phyloP scores from a whole-genome alignment of 2,113 vertebrate genomes.

The Aepyceros melampus region DNA sequence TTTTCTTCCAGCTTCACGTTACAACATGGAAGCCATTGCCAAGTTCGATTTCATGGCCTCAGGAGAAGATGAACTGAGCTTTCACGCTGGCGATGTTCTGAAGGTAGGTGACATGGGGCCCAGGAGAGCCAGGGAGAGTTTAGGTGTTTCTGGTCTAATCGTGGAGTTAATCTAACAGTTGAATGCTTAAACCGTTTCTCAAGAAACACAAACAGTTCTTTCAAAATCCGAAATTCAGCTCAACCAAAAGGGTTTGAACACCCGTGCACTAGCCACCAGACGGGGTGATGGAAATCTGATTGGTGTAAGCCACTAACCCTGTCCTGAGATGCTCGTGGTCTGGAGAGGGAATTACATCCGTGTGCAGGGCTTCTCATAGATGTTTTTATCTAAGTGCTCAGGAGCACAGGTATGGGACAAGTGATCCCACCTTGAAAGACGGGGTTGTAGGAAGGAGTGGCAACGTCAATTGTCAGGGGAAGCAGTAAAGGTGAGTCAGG shows the following conservation, averaged over 20 bases:
- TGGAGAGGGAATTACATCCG: neutral
- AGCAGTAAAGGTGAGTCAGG: neutral
- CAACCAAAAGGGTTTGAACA: neutral
- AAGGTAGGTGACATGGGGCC: conserved; percentile 84
- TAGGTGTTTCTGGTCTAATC: neutral
- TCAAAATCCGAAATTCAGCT: neutral
- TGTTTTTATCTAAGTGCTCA: neutral
- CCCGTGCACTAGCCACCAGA: neutral
- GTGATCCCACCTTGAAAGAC: neutral
- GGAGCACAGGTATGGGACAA: neutral
- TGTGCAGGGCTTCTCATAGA: neutral
- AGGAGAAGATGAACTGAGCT: conserved; percentile 91
- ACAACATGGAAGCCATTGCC: conserved; percentile 90
- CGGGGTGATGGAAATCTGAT: neutral
- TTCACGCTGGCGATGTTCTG: conserved; percentile 90
- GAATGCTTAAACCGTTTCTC: neutral
- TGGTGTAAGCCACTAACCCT: neutral
- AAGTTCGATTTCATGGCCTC: conserved; percentile 91
- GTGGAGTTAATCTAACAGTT: neutral
- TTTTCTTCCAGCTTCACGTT: conserved; percentile 65
- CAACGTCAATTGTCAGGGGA: neutral
- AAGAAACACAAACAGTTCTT: neutral
- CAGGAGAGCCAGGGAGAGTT: neutral
- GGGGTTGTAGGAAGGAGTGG: neutral
- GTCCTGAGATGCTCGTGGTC: neutral